phyloP scores from a whole-genome alignment of 2,888 invertebrate genomes.

The Drosophila mayaguana region DNA sequence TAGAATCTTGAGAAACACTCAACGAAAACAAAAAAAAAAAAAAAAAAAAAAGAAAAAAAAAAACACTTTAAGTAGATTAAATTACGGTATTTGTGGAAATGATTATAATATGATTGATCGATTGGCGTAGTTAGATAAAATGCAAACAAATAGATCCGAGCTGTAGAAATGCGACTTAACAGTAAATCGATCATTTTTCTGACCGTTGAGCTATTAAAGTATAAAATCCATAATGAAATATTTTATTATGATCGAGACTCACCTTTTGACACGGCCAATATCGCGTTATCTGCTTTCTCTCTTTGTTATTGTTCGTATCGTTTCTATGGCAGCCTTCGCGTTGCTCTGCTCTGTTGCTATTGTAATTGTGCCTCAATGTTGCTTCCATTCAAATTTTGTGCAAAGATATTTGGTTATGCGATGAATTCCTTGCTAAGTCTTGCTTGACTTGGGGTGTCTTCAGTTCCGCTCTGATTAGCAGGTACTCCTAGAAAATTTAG shows the following conservation, averaged over 20 bases:
- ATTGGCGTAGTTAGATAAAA: neutral
- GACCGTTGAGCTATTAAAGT: no score
- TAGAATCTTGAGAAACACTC: conserved; percentile 7
- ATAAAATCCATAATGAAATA: no score
- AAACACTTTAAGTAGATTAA: conserved; percentile 2
- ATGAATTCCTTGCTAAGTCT: conserved; percentile 3
- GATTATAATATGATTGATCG: neutral
- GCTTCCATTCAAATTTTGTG: conserved; percentile 81
- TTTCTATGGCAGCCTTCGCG: conserved; percentile 23
- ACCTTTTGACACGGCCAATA: conserved; percentile 52
- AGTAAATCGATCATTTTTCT: neutral
- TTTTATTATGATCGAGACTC: conserved; percentile 5
- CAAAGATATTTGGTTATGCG: conserved; percentile 20
- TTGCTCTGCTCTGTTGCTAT: conserved; percentile 36
- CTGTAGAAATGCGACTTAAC: neutral
- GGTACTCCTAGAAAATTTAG: neutral
- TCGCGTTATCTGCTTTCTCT: conserved; percentile 24
- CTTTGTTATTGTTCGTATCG: conserved; percentile 14
- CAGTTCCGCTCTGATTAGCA: conserved; percentile 2
- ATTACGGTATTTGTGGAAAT: conserved; percentile 11
- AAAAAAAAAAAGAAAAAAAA: neutral
- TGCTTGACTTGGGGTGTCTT: neutral
- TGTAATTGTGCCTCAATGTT: conserved; percentile 63
- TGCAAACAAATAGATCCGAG: neutral
- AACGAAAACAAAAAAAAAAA: neutral